Evolutionary conservation across 2,888 invertebrate species (phyloP).

Genomic region (Sialis fuliginosa): DNA sequence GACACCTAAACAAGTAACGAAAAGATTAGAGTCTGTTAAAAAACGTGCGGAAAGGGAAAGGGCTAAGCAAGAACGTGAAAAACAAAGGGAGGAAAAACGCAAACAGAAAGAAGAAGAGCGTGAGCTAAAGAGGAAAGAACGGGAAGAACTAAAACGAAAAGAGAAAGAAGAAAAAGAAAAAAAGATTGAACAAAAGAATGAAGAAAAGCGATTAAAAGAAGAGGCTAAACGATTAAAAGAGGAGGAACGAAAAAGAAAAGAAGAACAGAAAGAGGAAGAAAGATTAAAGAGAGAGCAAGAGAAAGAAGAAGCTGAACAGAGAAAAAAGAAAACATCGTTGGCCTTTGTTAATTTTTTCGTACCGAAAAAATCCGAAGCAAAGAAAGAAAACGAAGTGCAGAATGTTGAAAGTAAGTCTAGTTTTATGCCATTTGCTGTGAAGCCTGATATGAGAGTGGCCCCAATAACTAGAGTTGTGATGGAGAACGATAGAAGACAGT

Average conservation of each 20-base stretch:
- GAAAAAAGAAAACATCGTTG: slow-evolving; percentile 60
- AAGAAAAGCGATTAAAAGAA: slow-evolving; percentile 15
- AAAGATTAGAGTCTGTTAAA: slow-evolving; percentile 34
- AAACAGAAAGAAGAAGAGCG: slow-evolving; percentile 25
- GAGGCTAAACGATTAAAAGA: slow-evolving; percentile 15
- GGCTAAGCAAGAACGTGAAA: slow-evolving; percentile 26
- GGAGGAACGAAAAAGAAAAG: slow-evolving; percentile 28
- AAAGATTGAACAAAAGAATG: slow-evolving; percentile 30
- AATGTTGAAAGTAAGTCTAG: slow-evolving; percentile 30
- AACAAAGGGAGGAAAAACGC: slow-evolving; percentile 29
- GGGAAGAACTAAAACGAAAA: slow-evolving; percentile 14
- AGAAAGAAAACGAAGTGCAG: slow-evolving; percentile 21
- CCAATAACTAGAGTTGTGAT: slow-evolving; percentile 44
- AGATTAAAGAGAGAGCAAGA: slow-evolving; percentile 39
- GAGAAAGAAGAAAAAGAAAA: slow-evolving; percentile 17
- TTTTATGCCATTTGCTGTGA: slow-evolving; percentile 55
- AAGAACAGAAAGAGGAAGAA: slow-evolving; percentile 33
- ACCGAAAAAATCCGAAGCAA: slow-evolving; percentile 28
- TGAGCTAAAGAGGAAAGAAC: slow-evolving; percentile 14
- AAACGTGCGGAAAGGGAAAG: slow-evolving; percentile 33
- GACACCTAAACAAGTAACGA: slow-evolving; percentile 22
- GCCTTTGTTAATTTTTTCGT: slow-evolving; percentile 74
- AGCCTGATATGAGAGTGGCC: slow-evolving; percentile 78
- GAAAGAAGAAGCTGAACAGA: slow-evolving; percentile 52
- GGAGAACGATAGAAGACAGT: slow-evolving; percentile 28